A percentile compares a stretch with the other conserved stretches of the same genome.
Conservation (phyloP, 2,797 vertebrate genomes). For the Helarctos malayanus region DNA sequence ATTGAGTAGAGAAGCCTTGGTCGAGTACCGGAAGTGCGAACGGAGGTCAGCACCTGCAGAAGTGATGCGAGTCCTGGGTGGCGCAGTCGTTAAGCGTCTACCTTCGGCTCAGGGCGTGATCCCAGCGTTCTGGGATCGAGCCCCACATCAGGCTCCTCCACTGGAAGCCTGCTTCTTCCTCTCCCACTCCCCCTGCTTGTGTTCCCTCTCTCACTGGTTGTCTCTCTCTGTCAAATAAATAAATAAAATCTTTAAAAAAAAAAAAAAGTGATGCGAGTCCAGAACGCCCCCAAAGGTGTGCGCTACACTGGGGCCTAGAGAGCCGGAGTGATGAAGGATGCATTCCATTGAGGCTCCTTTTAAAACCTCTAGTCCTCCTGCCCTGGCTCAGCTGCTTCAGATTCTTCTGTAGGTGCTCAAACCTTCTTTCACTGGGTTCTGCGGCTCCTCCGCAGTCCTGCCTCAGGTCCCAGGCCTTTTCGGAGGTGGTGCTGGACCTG, state of each 20-base stretch:
- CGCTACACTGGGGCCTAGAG: fast-evolving
- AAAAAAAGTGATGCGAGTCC: not conserved
- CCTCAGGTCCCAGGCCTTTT: not conserved
- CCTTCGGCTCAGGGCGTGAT: too few species aligned
- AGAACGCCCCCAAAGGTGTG: not conserved
- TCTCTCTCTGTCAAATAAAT: too few species aligned
- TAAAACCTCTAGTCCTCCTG: not conserved
- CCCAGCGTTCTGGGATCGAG: too few species aligned
- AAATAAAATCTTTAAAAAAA: too few species aligned
- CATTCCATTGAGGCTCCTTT: not conserved
- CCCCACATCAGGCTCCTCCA: too few species aligned
- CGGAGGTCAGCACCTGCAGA: not conserved
- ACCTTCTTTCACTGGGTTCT: not conserved
- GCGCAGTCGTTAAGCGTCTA: too few species aligned
- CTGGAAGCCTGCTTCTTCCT: too few species aligned
- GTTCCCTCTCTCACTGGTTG: too few species aligned
- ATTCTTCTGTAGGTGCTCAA: not conserved
- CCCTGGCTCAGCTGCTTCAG: not conserved
- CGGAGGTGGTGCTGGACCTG: not conserved
- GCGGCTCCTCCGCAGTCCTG: not conserved
- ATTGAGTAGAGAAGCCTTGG: not conserved
- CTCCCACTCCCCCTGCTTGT: too few species aligned
- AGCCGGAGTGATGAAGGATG: fast-evolving
- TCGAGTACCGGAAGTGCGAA: not conserved
- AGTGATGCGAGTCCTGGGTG: not conserved